Conservation (phyloP, 1,140 invertebrate species). For the Drosophila parvula region DNA sequence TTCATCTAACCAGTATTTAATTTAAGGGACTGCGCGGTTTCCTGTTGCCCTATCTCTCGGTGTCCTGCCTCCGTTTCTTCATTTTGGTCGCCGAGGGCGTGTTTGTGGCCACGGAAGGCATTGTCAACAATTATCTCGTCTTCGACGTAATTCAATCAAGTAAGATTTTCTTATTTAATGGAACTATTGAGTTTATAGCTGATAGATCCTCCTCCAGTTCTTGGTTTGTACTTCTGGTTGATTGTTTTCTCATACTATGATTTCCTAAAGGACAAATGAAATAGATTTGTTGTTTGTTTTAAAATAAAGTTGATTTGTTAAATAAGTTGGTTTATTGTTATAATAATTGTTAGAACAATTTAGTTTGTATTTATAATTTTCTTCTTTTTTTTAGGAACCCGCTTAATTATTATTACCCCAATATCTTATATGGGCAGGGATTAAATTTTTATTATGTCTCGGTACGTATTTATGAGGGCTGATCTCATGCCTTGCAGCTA, state of each 20-base stretch:
- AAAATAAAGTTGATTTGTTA: conserved; percentile 4
- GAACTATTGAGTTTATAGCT: background rate
- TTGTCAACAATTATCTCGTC: conserved; percentile 49
- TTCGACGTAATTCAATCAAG: conserved; percentile 58
- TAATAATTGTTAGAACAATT: background rate
- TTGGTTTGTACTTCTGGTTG: conserved; percentile 60
- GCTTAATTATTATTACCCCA: background rate
- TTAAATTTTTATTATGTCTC: background rate
- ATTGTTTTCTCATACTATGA: conserved; percentile 62
- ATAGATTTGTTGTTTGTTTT: background rate
- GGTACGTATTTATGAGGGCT: too few species aligned
- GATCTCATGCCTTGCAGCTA: background rate
- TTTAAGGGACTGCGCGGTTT: conserved; percentile 29
- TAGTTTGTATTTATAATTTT: background rate
- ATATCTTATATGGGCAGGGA: background rate
- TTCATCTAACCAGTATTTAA: too few species aligned
- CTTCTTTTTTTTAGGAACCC: background rate
- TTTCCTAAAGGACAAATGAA: background rate
- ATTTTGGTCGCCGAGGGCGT: conserved; percentile 37
- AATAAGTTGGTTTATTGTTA: background rate
- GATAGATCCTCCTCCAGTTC: conserved; percentile 15
- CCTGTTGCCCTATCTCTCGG: conserved; percentile 52
- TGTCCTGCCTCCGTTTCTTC: conserved; percentile 39
- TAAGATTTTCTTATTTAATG: conserved; percentile 1
- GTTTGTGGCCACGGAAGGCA: conserved; percentile 24